Conservation (phyloP, 2,113 vertebrate genomes). For the Nipponia nippon region DNA sequence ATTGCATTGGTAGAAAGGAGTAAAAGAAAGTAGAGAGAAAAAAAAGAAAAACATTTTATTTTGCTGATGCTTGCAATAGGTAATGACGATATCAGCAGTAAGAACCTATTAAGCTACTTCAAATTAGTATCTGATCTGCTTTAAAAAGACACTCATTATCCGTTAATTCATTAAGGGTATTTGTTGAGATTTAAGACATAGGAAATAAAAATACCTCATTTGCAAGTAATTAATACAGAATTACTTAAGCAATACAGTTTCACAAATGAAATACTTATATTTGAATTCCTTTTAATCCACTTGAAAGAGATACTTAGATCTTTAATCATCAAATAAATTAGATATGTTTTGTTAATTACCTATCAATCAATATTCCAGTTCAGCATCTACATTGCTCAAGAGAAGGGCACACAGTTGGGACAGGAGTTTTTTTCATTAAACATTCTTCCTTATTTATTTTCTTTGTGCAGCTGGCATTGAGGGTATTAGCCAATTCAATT, state of each 20-base stretch:
- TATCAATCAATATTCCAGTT: conserved; percentile 69
- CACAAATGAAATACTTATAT: conserved; percentile 71
- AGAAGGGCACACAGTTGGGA: conserved; percentile 3
- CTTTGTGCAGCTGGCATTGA: conserved; percentile 3
- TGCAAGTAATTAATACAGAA: conserved; percentile 77
- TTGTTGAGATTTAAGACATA: conserved; percentile 68
- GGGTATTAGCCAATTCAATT: not conserved
- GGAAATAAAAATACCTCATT: conserved; percentile 69
- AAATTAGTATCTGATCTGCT: conserved; percentile 72
- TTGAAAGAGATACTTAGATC: conserved; percentile 72
- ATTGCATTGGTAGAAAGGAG: not conserved
- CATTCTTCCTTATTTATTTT: conserved; percentile 38
- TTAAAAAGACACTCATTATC: conserved; percentile 70
- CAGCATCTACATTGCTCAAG: conserved; percentile 9
- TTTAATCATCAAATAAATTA: conserved; percentile 76
- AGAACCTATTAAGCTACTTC: conserved; percentile 58
- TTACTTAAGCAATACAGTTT: conserved; percentile 68
- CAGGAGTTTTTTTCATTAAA: not conserved
- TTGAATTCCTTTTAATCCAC: conserved; percentile 74
- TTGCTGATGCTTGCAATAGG: conserved; percentile 16
- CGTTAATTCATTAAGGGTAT: conserved; percentile 72
- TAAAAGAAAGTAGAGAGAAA: not conserved
- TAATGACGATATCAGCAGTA: not conserved
- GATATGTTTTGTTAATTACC: conserved; percentile 76
- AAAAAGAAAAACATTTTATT: conserved; percentile 7